Base-by-base conservation (phyloP, 2,888 invertebrate species). In the Graphium colonna region DNA sequence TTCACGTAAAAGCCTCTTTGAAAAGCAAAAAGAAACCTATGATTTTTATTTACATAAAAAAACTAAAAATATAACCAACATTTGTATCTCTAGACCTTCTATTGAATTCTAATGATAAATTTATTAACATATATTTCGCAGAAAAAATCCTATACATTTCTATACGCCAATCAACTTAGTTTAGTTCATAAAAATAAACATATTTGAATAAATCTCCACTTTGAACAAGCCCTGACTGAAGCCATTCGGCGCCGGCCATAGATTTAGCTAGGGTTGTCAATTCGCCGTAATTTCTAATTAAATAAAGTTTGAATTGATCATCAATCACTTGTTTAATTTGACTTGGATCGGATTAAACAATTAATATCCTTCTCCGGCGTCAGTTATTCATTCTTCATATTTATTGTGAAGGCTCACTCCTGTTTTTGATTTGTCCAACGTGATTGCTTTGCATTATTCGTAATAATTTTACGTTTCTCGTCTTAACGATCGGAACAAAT, bases 161-260 rank as follows among this genome's bases (percentile, higher is more conserved):
- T 38, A 28, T 44, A 31, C 28, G 12, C 26, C 47, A 52, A 52
- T 52, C 52, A 52, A 52, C 41, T 52, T 57, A 33, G 40, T 55
- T 53, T 58, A 61, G 44, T 55, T 52, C 59, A 61, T 63, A 68
- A 62, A 77, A 76, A 80, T 79, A 77, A 77, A 77, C 75, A 67
- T 71, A 73, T 82, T 79, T 80, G 77, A 79, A 79, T 82, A 77
- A 73, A 75, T 75, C 75, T 74, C 65, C 61, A 57, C 60, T 62
- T 55, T 53, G 62, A 54, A 60, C 61, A 69, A 76, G 57, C 77
- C 77, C 72, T 77, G 63, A 63, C 56, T 65, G 56, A 59, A 66
- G 69, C 75, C 76, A 82, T 80, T 83, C 77, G 75, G 73, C 73
- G 75, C 71, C 52, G 18, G n/a, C 48, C 26, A 39, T 17, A 31